Conservation (phyloP, 2,888 invertebrate species). For the Gonocerus acuteangulatus region DNA sequence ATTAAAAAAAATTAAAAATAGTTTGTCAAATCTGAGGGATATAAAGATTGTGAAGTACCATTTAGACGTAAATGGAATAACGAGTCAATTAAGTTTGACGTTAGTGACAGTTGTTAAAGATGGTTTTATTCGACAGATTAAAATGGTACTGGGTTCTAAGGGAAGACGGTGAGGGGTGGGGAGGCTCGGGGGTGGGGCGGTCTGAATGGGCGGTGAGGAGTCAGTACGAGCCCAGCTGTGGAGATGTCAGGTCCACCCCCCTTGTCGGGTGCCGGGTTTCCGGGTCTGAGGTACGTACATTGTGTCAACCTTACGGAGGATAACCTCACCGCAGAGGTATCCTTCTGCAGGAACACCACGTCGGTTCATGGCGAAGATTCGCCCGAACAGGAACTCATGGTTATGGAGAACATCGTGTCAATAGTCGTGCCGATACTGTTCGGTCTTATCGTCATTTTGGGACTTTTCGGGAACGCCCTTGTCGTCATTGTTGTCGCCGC, state of each 20-base stretch:
- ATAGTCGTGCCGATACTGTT: conserved; percentile 74
- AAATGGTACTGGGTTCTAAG: no score
- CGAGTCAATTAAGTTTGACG: no score
- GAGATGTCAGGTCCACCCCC: conserved; percentile 23
- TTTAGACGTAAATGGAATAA: no score
- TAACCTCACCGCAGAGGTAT: conserved; percentile 29
- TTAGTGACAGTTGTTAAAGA: no score
- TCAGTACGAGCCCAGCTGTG: conserved; percentile 5
- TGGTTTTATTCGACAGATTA: no score
- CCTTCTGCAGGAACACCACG: conserved; percentile 33
- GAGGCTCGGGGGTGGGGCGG: background rate
- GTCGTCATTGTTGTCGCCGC: conserved; percentile 78
- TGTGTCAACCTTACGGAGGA: conserved; percentile 32
- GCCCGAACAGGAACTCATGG: conserved; percentile 39
- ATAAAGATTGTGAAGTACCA: no score
- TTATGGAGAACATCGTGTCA: conserved; percentile 55
- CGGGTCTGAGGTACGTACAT: conserved; percentile 31
- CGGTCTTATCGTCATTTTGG: conserved; percentile 75
- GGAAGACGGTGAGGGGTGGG: background rate
- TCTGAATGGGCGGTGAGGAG: conserved; percentile 8
- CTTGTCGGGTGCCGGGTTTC: conserved; percentile 28
- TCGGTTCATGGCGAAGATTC: conserved; percentile 36
- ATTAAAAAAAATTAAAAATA: no score
- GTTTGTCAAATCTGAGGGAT: no score
- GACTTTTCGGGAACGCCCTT: conserved; percentile 80